Evolutionary conservation across 2,888 invertebrate genomes (phyloP).

Genomic region (Ectropis crepuscularia): DNA sequence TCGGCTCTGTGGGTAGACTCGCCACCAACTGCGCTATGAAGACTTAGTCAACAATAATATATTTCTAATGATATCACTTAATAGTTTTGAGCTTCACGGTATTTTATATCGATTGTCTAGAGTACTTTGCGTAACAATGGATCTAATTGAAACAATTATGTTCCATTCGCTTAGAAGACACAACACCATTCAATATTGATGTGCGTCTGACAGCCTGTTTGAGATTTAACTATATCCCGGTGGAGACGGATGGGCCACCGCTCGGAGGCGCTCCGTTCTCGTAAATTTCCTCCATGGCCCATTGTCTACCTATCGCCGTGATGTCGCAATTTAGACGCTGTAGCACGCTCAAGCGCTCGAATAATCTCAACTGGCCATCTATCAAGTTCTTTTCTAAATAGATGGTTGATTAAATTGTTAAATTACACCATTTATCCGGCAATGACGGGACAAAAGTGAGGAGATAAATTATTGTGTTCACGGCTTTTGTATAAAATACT

Average conservation of each 20-base stretch:
- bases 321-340: constrained; percentile 67
- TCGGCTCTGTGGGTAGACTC: too few relatives aligned
- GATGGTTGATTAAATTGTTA: constrained; percentile 74
- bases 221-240: constrained; percentile 48
- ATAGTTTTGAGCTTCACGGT: too few relatives aligned
- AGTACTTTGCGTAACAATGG: not conserved
- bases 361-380: constrained; percentile 69
- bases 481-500: constrained; percentile 2
- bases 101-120: too few relatives aligned
- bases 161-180: constrained; percentile 32
- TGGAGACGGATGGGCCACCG: constrained; percentile 52
- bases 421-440: constrained; percentile 59
- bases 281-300: constrained; percentile 64
- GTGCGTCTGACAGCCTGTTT: constrained; percentile 43
- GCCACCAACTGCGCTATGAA: too few relatives aligned
- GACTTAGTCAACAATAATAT: too few relatives aligned
- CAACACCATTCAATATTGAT: constrained; percentile 47
- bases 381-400: constrained; percentile 71
- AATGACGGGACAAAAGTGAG: constrained; percentile 41
- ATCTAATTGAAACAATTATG: constrained; percentile 26
- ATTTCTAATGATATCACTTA: too few relatives aligned
- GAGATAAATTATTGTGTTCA: constrained; percentile 18
- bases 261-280: constrained; percentile 43
- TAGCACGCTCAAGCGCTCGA: constrained; percentile 61
- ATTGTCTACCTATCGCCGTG: constrained; percentile 68